Conservation (phyloP, 2,888 invertebrate species). For the Pheosia gnoma region DNA sequence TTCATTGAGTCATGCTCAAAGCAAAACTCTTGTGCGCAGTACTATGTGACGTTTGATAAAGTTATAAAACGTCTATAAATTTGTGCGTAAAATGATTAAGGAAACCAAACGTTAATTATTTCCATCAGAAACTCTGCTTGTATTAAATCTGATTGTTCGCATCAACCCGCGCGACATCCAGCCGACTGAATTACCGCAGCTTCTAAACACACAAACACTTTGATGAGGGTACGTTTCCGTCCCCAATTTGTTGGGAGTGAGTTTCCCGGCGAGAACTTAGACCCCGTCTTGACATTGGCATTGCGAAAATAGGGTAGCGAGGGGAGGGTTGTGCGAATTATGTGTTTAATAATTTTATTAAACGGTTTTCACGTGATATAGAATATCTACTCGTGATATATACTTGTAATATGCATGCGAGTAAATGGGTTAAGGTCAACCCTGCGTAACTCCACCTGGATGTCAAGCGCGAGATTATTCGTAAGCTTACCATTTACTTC, state of each 20-base stretch:
- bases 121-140: neutral
- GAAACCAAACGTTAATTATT: neutral
- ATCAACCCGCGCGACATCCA: slow-evolving; percentile 16
- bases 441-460: no score
- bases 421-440: no score
- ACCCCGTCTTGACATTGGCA: slow-evolving; percentile 5
- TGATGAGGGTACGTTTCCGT: slow-evolving; percentile 34
- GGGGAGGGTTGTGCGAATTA: neutral
- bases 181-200: slow-evolving; percentile 29
- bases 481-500: no score
- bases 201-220: slow-evolving; percentile 32
- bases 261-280: slow-evolving; percentile 26
- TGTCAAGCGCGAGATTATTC: no score
- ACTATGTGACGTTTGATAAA: no score
- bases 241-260: slow-evolving; percentile 31
- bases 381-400: no score
- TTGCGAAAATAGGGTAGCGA: neutral
- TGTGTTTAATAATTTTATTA: neutral
- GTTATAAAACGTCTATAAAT: no score
- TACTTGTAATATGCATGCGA: no score
- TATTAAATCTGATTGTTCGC: slow-evolving; percentile 3
- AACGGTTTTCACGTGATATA: neutral
- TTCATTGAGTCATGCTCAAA: no score
- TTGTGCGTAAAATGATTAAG: no score
- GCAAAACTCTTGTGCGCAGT: no score